Evolutionary conservation across 2,113 vertebrate genomes (phyloP), one percentile per base, ranked within the genome.

Genomic region (Gymnarchus niloticus): DNA sequence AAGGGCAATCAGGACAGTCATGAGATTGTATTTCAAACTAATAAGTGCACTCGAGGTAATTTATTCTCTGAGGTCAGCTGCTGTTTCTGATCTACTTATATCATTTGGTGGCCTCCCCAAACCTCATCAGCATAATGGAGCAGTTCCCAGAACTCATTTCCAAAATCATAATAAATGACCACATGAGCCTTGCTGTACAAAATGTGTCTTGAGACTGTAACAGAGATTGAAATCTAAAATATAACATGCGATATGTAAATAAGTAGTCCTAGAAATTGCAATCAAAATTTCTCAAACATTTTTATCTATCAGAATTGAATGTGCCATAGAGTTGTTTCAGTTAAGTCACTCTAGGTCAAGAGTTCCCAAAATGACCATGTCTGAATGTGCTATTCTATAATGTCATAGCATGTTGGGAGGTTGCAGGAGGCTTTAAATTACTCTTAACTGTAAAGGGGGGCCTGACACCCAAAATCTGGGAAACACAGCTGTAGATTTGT

Each of bases 201-300:
- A 51, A 81, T 48, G 19, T 49, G 46, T 51, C 23, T 33, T 17
- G 28, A 82, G 51, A 82, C 49, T 21, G 46, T 49, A 81, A 52
- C 49, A 19, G 49, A 17, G 46, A 4, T 49, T 23, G 9, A 76
- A 41, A 21, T 61, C 3, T 61, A 48, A 78, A 78, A 78, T 78
- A 78, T 46, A 78, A 78, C 6, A 54, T n/a, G 76, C 44, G 41
- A 78, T 46, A 78, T 78, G 17, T 78, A 78, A 78, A 54, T 78
- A 78, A 77, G 73, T 17, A n/a, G 41, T 77, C 73, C 73, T 8
- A 46, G 44, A 46, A 21, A 46, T n/a, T 48, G 41, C 73, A 44
- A 33, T 44, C 37, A 46, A 77, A 77, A 78, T 78, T 48, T 48
- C 46, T 48, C 73, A 77, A 37, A 78, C 73, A 48, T 78, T 44